phyloP scores from a whole-genome alignment of 2,888 invertebrate species.

The Trissoscelio sp. region DNA sequence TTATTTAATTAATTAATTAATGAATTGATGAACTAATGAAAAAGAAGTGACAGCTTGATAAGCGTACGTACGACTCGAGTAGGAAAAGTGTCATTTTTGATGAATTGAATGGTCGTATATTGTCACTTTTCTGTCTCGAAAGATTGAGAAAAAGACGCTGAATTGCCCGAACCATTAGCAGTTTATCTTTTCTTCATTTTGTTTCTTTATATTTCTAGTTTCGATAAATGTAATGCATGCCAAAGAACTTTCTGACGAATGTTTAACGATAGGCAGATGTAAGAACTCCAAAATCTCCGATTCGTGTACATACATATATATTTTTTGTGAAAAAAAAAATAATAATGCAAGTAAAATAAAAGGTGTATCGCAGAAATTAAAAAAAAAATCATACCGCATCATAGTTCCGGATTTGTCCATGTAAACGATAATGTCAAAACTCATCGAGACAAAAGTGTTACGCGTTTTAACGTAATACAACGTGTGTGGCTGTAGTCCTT shows the following conservation, averaged over 20 bases:
- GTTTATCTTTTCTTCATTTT: not conserved
- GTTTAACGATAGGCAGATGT: slow-evolving; percentile 27
- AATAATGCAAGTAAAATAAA: slow-evolving; percentile 15
- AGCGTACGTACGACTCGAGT: not conserved
- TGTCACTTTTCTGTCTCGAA: slow-evolving; percentile 3
- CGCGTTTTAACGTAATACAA: slow-evolving; percentile 71
- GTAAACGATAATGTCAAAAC: slow-evolving; percentile 53
- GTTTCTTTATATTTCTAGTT: not conserved
- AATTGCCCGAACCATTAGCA: slow-evolving; percentile 17
- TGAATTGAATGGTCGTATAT: not conserved
- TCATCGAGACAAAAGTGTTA: slow-evolving; percentile 63
- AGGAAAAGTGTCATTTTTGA: not conserved
- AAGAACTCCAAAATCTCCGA: slow-evolving; percentile 31
- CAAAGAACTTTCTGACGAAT: slow-evolving; percentile 37
- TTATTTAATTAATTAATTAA: no score
- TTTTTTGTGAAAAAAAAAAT: slow-evolving; percentile 38
- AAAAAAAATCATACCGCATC: slow-evolving; percentile 24
- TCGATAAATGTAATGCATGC: slow-evolving; percentile 34
- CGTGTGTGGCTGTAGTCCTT: slow-evolving; percentile 75
- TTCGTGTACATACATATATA: slow-evolving; percentile 52
- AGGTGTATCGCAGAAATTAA: slow-evolving; percentile 37
- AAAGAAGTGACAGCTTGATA: not conserved
- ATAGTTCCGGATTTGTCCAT: slow-evolving; percentile 59
- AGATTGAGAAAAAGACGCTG: not conserved
- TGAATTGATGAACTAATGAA: not conserved